Conservation (phyloP, 2,888 invertebrate genomes). For the Muschampia plurimacula region DNA sequence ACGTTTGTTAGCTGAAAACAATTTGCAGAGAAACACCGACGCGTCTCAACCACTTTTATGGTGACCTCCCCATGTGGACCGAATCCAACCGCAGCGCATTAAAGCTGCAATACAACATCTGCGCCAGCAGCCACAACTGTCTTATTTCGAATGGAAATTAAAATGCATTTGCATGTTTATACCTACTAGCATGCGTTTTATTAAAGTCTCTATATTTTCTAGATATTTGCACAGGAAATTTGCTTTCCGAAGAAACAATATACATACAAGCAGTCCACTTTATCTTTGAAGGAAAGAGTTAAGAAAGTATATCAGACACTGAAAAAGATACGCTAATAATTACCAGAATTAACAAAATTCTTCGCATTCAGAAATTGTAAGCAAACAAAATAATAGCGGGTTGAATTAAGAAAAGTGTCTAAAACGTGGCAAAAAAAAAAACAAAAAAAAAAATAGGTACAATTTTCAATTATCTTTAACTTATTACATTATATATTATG, state of each 20-base stretch:
- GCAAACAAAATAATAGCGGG: no score
- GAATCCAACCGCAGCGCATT: constrained; percentile 76
- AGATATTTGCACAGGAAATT: background rate
- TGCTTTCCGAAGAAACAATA: background rate
- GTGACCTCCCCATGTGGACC: constrained; percentile 62
- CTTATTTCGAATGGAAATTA: constrained; percentile 60
- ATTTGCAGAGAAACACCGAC: constrained; percentile 52
- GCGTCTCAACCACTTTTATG: constrained; percentile 61
- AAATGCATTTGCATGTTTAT: constrained; percentile 53
- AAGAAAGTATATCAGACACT: no score
- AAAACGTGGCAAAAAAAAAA: no score
- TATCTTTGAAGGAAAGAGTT: no score
- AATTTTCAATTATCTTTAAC: no score
- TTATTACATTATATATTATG: no score
- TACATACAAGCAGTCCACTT: background rate
- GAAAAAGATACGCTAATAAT: no score
- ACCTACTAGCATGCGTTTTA: background rate
- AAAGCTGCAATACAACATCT: constrained; percentile 72
- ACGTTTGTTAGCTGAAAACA: constrained; percentile 8
- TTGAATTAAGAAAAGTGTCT: no score
- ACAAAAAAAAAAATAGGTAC: no score
- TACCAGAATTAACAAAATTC: no score
- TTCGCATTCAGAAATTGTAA: no score
- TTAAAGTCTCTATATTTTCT: background rate
- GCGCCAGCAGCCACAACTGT: constrained; percentile 58